phyloP scores from a whole-genome alignment of 2,888 invertebrate species.

The Orthosia cruda region DNA sequence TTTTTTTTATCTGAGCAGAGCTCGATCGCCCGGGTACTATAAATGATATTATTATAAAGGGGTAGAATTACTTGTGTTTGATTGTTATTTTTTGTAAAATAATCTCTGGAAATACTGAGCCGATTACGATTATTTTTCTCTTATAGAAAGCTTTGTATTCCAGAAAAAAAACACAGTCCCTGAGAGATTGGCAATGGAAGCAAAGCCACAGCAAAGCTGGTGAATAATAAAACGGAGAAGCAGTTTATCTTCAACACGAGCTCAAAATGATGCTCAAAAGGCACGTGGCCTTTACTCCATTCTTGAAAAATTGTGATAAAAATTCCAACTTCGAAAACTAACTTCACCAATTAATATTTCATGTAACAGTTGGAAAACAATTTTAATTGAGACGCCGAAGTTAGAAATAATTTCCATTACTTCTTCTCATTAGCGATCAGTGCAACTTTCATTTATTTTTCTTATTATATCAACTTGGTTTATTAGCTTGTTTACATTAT shows the following conservation, averaged over 20 bases:
- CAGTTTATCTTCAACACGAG: background rate
- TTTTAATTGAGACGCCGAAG: slow-evolving; percentile 72
- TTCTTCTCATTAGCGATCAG: slow-evolving; percentile 63
- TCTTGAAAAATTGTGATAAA: slow-evolving; percentile 26
- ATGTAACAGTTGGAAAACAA: slow-evolving; percentile 68
- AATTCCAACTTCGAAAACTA: slow-evolving; percentile 46
- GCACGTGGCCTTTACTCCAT: background rate
- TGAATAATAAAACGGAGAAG: too few relatives aligned
- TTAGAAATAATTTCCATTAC: slow-evolving; percentile 67
- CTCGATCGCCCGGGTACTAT: too few relatives aligned
- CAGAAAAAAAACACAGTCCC: too few relatives aligned
- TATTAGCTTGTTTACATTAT: slow-evolving; percentile 42
- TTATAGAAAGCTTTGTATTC: too few relatives aligned
- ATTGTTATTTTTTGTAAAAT: too few relatives aligned
- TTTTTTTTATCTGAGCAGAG: too few relatives aligned
- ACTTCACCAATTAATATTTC: slow-evolving; percentile 71
- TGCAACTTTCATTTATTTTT: slow-evolving; percentile 51
- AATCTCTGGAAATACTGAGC: too few relatives aligned
- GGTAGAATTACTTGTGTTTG: too few relatives aligned
- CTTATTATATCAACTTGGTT: slow-evolving; percentile 33
- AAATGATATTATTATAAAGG: too few relatives aligned
- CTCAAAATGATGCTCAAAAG: background rate
- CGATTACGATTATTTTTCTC: too few relatives aligned
- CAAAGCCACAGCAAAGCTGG: too few relatives aligned
- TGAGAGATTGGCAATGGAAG: too few relatives aligned